Evolutionary conservation across 1,140 invertebrate species (phyloP).

Genomic region (Drosophila setifemur): DNA sequence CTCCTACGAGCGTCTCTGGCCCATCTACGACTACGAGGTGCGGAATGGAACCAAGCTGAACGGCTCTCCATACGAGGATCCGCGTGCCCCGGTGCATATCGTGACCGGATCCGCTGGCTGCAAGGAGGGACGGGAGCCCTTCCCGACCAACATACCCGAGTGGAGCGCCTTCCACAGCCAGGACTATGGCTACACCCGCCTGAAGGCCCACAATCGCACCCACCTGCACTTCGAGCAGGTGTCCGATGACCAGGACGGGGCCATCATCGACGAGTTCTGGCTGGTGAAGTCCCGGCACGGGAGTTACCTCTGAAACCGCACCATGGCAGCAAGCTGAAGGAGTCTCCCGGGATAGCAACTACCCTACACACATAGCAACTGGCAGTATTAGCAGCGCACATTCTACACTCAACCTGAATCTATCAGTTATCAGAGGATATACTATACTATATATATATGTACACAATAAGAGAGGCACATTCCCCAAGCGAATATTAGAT

Average conservation of each 20-base stretch:
- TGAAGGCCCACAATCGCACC: conserved; percentile 91
- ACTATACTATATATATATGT: background rate
- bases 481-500: conserved; percentile 18
- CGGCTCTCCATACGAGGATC: conserved; percentile 92
- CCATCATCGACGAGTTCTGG: conserved; percentile 90
- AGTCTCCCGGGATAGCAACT: conserved; percentile 7
- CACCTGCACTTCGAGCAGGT: conserved; percentile 96
- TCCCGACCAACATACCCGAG: conserved; percentile 75
- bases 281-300: conserved; percentile 88
- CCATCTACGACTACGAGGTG: conserved; percentile 93
- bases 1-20: conserved; percentile 96
- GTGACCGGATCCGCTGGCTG: conserved; percentile 96
- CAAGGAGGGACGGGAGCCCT: conserved; percentile 85
- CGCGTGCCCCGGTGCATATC: conserved; percentile 95
- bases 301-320: conserved; percentile 69
- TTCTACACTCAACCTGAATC: conserved; percentile 35
- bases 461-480: conserved; percentile 10
- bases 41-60: conserved; percentile 88
- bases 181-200: conserved; percentile 96
- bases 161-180: conserved; percentile 84
- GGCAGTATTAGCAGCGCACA: conserved; percentile 67
- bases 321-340: conserved; percentile 27
- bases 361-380: conserved; percentile 22
- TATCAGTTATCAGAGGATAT: too few species aligned
- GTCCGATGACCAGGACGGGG: conserved; percentile 90